Base-by-base conservation (phyloP, 2,797 vertebrate genomes). In the Eulemur mongoz region DNA sequence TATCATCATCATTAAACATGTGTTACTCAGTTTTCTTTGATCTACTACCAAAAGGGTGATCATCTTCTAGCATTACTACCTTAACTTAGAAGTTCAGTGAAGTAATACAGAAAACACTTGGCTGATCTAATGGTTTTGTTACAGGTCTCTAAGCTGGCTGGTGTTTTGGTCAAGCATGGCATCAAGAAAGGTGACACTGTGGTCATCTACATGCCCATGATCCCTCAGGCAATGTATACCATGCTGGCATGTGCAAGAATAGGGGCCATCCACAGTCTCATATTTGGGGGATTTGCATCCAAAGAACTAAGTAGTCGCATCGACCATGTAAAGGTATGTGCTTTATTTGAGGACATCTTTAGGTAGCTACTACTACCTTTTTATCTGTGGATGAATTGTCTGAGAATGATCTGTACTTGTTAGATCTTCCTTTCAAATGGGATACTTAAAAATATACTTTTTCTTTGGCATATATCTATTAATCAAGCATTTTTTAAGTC, bases 201-300 rank as follows among this genome's bases (percentile, higher is more conserved):
- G 38, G 99, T 99, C 87, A 99, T 99, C 98, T 99, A 99, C 98
- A 99, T 99, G 99, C 99, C 99, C 63, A 99, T 99, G 99, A 99
- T 99, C 93, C 99, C 99, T 0, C 99, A 99, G 98, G 99, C 99
- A 15, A 99, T 99, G 98, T 99, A 99, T 93, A 98, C 99, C 95
- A 99, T 99, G 99, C 97, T 99, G 98, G 99, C 99, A 2, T 99
- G 99, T 88, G 99, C 99, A 0, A 99, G 99, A 94, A 99, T 99
- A 67, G 99, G 99, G 86, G 99, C 99, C 57, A 99, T 99, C 4
- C 99, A 99, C 96, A 99, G 99, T 97, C 99, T 99, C 85, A 99
- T 99, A 97, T 99, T 99, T 90, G 99, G 99, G 1, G 99, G 99
- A 98, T 99, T 99, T 85, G 99, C 99, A 15, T 99, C 99, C 52